Evolutionary conservation across 2,113 vertebrate genomes (phyloP).

Genomic region (Fregetta grallaria): DNA sequence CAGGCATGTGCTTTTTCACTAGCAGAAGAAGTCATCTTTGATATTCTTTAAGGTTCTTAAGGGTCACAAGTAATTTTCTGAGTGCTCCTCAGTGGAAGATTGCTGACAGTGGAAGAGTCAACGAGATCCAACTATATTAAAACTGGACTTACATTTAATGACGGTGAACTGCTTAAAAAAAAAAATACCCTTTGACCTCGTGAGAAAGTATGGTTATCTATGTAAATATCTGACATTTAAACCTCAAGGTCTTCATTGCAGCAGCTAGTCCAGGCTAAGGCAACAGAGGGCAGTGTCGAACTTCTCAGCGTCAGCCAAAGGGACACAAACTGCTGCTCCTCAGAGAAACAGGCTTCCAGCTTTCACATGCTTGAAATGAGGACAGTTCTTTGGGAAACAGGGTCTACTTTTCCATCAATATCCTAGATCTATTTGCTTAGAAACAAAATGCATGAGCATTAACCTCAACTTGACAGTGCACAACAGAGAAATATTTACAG

Average conservation of each 20-base stretch:
- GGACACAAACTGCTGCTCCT: not conserved
- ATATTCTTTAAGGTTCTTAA: not conserved
- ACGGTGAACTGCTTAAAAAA: not conserved
- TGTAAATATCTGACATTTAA: not conserved
- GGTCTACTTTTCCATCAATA: not conserved
- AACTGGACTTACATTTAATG: not conserved
- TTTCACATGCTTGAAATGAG: not conserved
- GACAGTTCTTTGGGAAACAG: not conserved
- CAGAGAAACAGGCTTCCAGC: not conserved
- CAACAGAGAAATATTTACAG: not conserved
- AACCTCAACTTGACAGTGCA: not conserved
- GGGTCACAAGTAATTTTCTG: not conserved
- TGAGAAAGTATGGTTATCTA: not conserved
- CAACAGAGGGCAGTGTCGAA: not conserved
- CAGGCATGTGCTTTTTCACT: not conserved
- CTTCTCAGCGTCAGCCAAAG: not conserved
- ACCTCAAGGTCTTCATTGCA: not conserved
- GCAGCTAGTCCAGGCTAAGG: not conserved
- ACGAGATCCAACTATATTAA: not conserved
- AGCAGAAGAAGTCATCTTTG: not conserved
- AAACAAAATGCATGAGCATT: not conserved
- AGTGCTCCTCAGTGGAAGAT: not conserved
- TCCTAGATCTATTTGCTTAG: not conserved
- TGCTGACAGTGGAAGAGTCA: not conserved
- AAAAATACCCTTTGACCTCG: not conserved